Evolutionary conservation across 2,888 invertebrate species (phyloP), one percentile per base, ranked within the genome.

Genomic region (Acanthosoma haemorrhoidale): DNA sequence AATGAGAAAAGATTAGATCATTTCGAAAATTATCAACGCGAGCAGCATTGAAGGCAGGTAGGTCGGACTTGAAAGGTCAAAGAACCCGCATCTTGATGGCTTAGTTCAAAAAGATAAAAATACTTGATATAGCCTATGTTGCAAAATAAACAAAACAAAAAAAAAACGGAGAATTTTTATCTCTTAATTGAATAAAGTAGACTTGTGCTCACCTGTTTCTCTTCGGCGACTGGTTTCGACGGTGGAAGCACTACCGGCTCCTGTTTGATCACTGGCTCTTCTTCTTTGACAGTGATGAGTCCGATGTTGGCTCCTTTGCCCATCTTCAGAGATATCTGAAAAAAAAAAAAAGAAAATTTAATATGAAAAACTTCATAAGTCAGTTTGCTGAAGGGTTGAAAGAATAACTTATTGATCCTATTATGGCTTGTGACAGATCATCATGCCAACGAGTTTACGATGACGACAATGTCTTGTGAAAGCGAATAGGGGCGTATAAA

Each of bases 261-360:
- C 18, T 64, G 64, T 36, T 64, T 64, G 39, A 64, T 64, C 21
- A 25, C n/a, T 2, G 36, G n/a, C 1, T 41, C 64, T n/a, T 64
- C 64, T 32, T 64, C 64, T 29, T 64, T 39, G 9, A 39, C 31
- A 1, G 64, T 41, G 31, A 43, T 25, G 11, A 38, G n/a, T 2
- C 41, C 43, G 16, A 31, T 43, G 6, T 41, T 64, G 13, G 64
- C 4, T n/a, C 64, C 64, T 32, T 64, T 64, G 4, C 64, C 64
- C 21, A 39, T 38, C 64, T 64, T 64, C 64, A 64, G 8, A 5
- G 64, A 64, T 36, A 64, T 29, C 64, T 64, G 41, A 2, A 64
- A 64, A 21, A n/a, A 31, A 21, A 11, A 36, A 36, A 21, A 21
- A 11, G 21, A 4, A 3, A 21, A 15, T 18, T 13, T 32, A 32